Evolutionary conservation across 92 coral and sea anemone genomes (phyloP), one percentile per base, ranked within the genome.

Genomic region (Porites divaricata): DNA sequence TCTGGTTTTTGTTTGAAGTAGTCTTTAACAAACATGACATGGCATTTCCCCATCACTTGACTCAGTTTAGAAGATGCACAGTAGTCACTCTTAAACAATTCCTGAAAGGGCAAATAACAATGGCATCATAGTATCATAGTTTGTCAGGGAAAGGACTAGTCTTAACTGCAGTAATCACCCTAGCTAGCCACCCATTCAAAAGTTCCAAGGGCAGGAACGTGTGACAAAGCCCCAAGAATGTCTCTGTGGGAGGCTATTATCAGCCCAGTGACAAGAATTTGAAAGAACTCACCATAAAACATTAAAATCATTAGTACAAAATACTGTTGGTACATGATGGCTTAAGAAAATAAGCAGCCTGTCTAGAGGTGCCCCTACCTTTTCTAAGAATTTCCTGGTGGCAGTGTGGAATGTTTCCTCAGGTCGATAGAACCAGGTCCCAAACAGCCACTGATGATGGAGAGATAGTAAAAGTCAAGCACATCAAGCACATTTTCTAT

Each of bases 401-500:
- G 97, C 98, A 11, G 89, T 75, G 64, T 93, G 98, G 64, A 89
- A 89, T 1, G 98, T 94, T 72, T 95, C 97, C 83, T 95, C 93
- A 15, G 98, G 97, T 51, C 95, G 84, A 85, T 94, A 95, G 69
- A 95, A 97, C 98, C 98, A 97, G 24, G 90, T 89, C 10, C 99
- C 99, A 77, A 78, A 88, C 75, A 94, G 70, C 94, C 98, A 91
- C 99, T 97, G 74, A n/a, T 6, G 25, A 50, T 16, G 61, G 24
- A 73, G 63, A 26, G 16, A 19, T 26, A 19, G 8, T 22, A 23
- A 12, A 16, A n/a, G 24, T 1, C 28, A 45, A 14, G 21, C 25
- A 51, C 67, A 57, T 2, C 12, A 11, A 35, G n/a, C 16, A 45
- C n/a, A 45, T 10, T 1, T 10, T 20, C 51, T 23, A 7, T 45